Evolutionary conservation across 2,797 vertebrate genomes (phyloP).

Genomic region (Leptatherina wallacei): DNA sequence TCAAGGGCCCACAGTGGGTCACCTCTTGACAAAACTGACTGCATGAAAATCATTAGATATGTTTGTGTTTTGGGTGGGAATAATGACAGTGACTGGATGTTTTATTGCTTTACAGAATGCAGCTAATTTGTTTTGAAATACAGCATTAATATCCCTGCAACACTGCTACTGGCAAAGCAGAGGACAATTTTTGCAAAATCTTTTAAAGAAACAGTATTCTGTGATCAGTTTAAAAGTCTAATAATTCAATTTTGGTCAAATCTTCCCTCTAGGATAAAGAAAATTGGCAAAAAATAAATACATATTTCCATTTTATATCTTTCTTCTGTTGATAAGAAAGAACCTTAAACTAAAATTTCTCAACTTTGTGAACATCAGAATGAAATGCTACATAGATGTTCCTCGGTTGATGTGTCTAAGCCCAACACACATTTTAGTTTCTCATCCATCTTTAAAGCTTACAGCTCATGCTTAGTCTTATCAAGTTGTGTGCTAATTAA

Average conservation of each 20-base stretch:
- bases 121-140: conserved; percentile 52
- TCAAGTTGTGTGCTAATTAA: conserved; percentile 61
- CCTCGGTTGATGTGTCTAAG: conserved; percentile 30
- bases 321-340: conserved; percentile 2
- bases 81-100: conserved; percentile 35
- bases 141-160: conserved; percentile 64
- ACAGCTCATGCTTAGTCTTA: conserved; percentile 74
- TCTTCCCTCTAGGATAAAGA: conserved; percentile 9
- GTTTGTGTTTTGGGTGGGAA: background rate
- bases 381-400: conserved; percentile 66
- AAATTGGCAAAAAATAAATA: background rate
- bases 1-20: too few species aligned
- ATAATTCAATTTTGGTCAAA: conserved; percentile 25
- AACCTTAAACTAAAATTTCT: conserved; percentile 22
- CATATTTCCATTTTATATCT: background rate
- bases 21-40: background rate
- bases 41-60: conserved; percentile 13
- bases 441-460: conserved; percentile 29
- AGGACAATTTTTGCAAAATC: conserved; percentile 36
- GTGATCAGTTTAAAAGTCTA: conserved; percentile 1
- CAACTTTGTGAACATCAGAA: conserved; percentile 13
- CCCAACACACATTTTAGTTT: conserved; percentile 16
- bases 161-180: conserved; percentile 62
- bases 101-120: conserved; percentile 81
- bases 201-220: conserved; percentile 20